Conservation (phyloP, 1,140 invertebrate species). For the Orchesella cincta region DNA sequence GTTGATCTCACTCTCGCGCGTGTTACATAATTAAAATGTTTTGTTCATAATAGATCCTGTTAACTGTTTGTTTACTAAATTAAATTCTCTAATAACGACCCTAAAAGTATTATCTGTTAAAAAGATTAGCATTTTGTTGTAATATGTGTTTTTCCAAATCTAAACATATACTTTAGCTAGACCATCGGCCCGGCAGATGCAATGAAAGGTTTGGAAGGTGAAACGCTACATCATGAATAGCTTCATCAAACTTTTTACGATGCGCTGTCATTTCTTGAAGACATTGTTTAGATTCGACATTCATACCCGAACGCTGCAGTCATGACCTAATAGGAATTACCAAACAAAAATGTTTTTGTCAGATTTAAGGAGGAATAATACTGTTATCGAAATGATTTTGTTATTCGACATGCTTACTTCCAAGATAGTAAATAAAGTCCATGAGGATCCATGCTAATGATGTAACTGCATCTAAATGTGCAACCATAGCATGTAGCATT, state of each 20-base stretch:
- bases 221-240: slow-evolving; percentile 98
- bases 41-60: no score
- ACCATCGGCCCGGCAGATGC: slow-evolving; percentile 98
- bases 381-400: neutral
- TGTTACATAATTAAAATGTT: no score
- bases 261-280: slow-evolving; percentile 99
- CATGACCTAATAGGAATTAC: slow-evolving; percentile 70
- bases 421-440: slow-evolving; percentile 96
- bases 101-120: no score
- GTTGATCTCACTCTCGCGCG: no score
- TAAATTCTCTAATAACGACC: no score
- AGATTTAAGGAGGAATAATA: neutral
- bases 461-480: slow-evolving; percentile 97
- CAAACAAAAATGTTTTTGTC: neutral
- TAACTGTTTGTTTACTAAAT: no score
- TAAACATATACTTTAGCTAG: slow-evolving; percentile 90
- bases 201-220: slow-evolving; percentile 96
- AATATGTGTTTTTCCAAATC: no score
- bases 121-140: no score
- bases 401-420: slow-evolving; percentile 66
- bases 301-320: slow-evolving; percentile 98
- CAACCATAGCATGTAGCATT: slow-evolving; percentile 96
- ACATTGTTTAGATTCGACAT: slow-evolving; percentile 97
- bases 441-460: slow-evolving; percentile 96
- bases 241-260: slow-evolving; percentile 99